A percentile compares a stretch with the other conserved stretches of the same genome.
These are phyloP conservation scores for Plutomurus gul DNA, from an alignment of 1,140 invertebrate genomes.

Conservation along the genomic window DNA sequence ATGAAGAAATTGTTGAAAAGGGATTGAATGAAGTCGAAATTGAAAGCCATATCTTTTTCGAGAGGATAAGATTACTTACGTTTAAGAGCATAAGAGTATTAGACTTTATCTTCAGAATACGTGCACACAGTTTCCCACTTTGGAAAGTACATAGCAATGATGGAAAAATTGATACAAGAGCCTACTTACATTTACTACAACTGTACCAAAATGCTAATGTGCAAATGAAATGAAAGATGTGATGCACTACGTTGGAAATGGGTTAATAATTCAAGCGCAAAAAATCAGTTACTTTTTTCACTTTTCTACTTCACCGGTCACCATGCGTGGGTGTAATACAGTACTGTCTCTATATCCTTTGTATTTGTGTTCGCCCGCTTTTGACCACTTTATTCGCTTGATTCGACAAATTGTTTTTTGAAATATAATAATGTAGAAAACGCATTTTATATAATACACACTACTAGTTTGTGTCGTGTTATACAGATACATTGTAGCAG, in stretches of 20 bases:
- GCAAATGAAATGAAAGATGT: slow-evolving; percentile 20
- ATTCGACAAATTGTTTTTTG: too few relatives aligned
- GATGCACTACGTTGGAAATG: background rate
- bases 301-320: too few relatives aligned
- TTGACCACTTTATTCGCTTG: too few relatives aligned
- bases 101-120: background rate
- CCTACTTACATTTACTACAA: background rate
- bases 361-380: too few relatives aligned
- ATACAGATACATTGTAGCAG: too few relatives aligned
- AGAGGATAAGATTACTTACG: background rate
- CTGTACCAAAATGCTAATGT: slow-evolving; percentile 13
- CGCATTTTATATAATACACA: too few relatives aligned
- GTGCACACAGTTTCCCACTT: background rate
- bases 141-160: background rate
- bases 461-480: too few relatives aligned
- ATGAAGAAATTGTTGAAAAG: slow-evolving; percentile 2
- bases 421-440: too few relatives aligned
- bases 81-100: slow-evolving; percentile 7
- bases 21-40: background rate
- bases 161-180: background rate
- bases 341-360: too few relatives aligned
- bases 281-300: too few relatives aligned
- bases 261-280: too few relatives aligned
- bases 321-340: too few relatives aligned
- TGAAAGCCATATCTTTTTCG: slow-evolving; percentile 1